phyloP scores from a whole-genome alignment of 2,113 vertebrate species.

The Melanotaenia duboulayi region DNA sequence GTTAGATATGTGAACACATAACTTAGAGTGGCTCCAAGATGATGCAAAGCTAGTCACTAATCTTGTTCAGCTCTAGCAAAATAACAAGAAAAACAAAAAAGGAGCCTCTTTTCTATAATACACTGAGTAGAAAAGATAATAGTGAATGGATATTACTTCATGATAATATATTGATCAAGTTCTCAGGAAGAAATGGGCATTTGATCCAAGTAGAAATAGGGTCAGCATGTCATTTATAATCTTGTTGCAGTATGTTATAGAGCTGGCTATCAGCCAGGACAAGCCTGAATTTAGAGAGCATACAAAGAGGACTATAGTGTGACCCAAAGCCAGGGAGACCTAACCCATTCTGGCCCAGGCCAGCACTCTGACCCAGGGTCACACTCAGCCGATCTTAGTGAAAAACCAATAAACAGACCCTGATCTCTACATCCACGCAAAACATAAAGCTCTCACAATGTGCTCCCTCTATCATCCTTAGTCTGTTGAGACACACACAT shows the following conservation, averaged over 20 bases:
- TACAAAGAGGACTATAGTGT: conserved; percentile 72
- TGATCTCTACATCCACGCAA: conserved; percentile 53
- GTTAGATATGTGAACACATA: conserved; percentile 47
- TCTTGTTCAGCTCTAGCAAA: conserved; percentile 31
- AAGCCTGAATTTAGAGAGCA: conserved; percentile 24
- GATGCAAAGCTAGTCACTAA: conserved; percentile 35
- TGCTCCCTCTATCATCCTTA: conserved; percentile 18
- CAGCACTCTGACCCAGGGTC: conserved; percentile 68
- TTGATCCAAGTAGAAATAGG: conserved; percentile 51
- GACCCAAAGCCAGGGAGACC: conserved; percentile 45
- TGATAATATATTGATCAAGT: conserved; percentile 35
- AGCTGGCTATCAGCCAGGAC: conserved; percentile 33
- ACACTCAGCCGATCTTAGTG: conserved; percentile 48
- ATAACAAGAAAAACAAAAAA: conserved; percentile 43
- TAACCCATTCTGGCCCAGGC: conserved; percentile 49
- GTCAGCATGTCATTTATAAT: conserved; percentile 44
- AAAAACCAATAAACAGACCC: conserved; percentile 71
- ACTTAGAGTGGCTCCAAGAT: conserved; percentile 49
- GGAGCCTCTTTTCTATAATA: conserved; percentile 21
- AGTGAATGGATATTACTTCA: conserved; percentile 31
- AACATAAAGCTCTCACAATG: conserved; percentile 55
- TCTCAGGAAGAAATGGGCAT: conserved; percentile 34
- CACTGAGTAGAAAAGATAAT: conserved; percentile 23
- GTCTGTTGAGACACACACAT: conserved; percentile 46
- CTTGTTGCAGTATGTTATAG: conserved; percentile 30